Evolutionary conservation across 1,140 invertebrate genomes (phyloP), one percentile per base, ranked within the genome.

Genomic region (Drosophila ananassae): DNA sequence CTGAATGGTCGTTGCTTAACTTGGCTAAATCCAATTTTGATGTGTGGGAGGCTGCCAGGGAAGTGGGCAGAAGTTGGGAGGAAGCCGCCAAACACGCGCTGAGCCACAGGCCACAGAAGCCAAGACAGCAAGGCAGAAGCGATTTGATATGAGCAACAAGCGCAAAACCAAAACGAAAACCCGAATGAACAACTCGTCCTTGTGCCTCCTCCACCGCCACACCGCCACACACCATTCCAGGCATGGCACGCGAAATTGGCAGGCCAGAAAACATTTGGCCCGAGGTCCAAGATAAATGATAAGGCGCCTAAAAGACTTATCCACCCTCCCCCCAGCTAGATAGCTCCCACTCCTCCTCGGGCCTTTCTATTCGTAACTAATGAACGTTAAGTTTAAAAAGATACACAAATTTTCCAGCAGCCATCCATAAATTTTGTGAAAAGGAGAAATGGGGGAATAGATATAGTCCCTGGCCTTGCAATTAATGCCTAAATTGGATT

Each of bases 21-120:
- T 74, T 80, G 77, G 82, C 68, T 61, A 85, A 87, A 87, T 85
- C 73, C 82, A 85, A 87, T 81, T 87, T 85, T 78, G 73, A 89
- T 75, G 60, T 77, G 73, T 69, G 76, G 66, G 61, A 17, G 21
- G 17, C 17, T 17, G 17, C 17, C 17, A 10, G 61, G 1, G 28
- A 2, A 30, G 25, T 2, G 51, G n/a, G n/a, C 7, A 8, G 17
- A 12, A 37, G 3, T 6, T 28, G 21, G n/a, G 9, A 2, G 9
- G 17, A 8, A 13, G 9, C 13, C 5, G 55, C 6, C 25, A 73
- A 73, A 73, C 77, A 79, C 61, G 72, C 66, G 71, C 79, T 63
- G 63, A 59, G 74, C 73, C 81, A 66, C 74, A 78, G 69, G 73
- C 81, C 77, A 81, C 82, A 74, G 81, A 84, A 80, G 66, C 52